Evolutionary conservation across 1,140 invertebrate genomes (phyloP), one percentile per base, ranked within the genome.

Genomic region (Maniola jurtina): DNA sequence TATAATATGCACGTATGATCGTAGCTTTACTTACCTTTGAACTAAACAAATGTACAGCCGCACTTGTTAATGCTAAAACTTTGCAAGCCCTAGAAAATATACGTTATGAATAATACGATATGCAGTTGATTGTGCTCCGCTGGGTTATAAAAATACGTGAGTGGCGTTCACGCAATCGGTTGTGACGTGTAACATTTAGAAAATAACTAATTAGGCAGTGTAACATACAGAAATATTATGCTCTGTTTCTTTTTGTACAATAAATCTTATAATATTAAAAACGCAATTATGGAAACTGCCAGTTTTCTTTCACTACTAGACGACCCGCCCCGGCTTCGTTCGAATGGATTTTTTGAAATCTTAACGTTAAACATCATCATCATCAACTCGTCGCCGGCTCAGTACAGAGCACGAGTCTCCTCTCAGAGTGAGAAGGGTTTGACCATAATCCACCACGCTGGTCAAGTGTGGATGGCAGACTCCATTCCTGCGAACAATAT

Each of bases 121-220:
- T 63, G 64, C 58, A 67, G 59, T 35, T 52, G 47, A 64, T 64
- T 64, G 62, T 64, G 54, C 60, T 35, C 15, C 54, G 40, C 40
- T 48, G 15, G 42, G 10, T 45, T 66, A 64, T 67, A 69, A 70
- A 72, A 73, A 67, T 54, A 67, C 71, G 61, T 70, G 64, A 62
- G 61, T 68, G 70, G 48, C 72, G 69, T 66, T 68, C 72, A 75
- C 72, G 72, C 72, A 68, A 68, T 68, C 57, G 13, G 38, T 36
- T 40, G 15, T 57, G 62, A 64, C 62, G 55, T 66, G 55, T 63
- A 62, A 68, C 47, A 52, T 63, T 68, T 68, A 68, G 52, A 61
- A 63, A 68, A 63, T 57, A 35, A 63, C 60, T 68, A 68, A 68
- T 68, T 68, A 63, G 56, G 11, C n/a, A 55, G 54, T 15, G n/a